Conservation (phyloP, 2,888 invertebrate genomes). For the Blastobasis lacticolella region DNA sequence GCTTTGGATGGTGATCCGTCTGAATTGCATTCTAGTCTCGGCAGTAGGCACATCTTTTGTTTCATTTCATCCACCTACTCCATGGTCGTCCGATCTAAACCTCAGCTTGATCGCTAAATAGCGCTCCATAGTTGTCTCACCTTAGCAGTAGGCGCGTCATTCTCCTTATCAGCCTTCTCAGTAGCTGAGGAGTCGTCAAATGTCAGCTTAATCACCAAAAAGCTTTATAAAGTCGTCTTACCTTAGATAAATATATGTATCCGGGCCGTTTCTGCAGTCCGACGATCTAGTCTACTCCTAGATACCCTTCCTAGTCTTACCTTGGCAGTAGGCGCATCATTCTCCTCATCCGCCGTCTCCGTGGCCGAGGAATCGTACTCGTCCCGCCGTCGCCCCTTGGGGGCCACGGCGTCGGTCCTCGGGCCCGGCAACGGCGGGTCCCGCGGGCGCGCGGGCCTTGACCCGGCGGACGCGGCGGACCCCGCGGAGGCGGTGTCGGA, state of each 20-base stretch:
- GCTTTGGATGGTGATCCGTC: no score
- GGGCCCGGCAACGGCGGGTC: constrained; percentile 45
- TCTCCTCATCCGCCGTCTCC: constrained; percentile 92
- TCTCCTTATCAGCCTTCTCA: constrained; percentile 92
- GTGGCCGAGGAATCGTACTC: constrained; percentile 84
- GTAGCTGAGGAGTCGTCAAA: constrained; percentile 82
- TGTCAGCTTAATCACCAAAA: no score
- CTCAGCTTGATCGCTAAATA: no score
- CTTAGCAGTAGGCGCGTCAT: constrained; percentile 75
- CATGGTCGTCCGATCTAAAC: no score
- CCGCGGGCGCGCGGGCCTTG: constrained; percentile 50
- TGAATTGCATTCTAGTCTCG: no score
- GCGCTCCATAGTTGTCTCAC: constrained; percentile 18
- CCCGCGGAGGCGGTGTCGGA: constrained; percentile 74
- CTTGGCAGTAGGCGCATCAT: constrained; percentile 75
- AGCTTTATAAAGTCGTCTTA: no score
- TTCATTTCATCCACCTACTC: no score
- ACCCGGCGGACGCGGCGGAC: constrained; percentile 79
- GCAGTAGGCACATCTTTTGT: no score
- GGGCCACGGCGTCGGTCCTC: constrained; percentile 45
- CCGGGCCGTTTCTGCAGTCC: no score
- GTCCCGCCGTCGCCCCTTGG: constrained; percentile 54
- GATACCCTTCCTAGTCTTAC: no score
- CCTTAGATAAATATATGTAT: no score
- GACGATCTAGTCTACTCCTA: no score